Evolutionary conservation across 1,140 invertebrate genomes (phyloP), one percentile per base, ranked within the genome.

Genomic region (Panagrolaimus sp.): DNA sequence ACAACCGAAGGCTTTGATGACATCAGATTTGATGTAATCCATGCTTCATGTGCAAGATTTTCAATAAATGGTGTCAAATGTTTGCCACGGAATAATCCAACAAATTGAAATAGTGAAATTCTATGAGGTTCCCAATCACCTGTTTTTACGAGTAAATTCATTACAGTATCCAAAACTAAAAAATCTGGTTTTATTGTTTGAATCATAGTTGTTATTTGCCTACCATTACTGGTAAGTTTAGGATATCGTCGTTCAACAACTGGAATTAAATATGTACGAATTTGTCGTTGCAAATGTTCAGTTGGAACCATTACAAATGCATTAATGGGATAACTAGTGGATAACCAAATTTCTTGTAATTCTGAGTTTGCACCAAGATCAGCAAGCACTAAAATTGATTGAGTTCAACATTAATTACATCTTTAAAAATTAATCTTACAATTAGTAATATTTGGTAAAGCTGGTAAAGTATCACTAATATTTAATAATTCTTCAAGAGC

Each of bases 1-100:
- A 77, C 46, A 17, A 58, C 43, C n/a, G 26, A 38, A 5, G 67
- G 47, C 9, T 77, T n/a, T 8, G 21, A 38, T n/a, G 74, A 77
- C 44, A 65, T 43, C 9, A 77, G 67, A 32, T 46, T 70, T 5
- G 71, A 46, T 9, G 63, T 76, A 26, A 77, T 77, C 70, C 67
- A 77, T 1, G 76, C 77, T 74, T 77, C 76, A 46, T 77, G 76
- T 1, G 76, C 74, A 14, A 77, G 43, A 52, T 77, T 77, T 47
- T 77, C 76, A 14, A 77, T 48, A 65, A 74, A 77, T 12, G 74
- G 38, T n/a, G 65, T 44, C 8, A 77, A 63, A 24, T 66, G 67
- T 69, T 77, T 77, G 26, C 68, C 74, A 46, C 66, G 66, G 45
- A 77, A 79, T 15, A 73, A 48, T n/a, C 64, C 52, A 14, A 70